Conservation (phyloP, 2,888 invertebrate genomes). For the Hololepta plana region DNA sequence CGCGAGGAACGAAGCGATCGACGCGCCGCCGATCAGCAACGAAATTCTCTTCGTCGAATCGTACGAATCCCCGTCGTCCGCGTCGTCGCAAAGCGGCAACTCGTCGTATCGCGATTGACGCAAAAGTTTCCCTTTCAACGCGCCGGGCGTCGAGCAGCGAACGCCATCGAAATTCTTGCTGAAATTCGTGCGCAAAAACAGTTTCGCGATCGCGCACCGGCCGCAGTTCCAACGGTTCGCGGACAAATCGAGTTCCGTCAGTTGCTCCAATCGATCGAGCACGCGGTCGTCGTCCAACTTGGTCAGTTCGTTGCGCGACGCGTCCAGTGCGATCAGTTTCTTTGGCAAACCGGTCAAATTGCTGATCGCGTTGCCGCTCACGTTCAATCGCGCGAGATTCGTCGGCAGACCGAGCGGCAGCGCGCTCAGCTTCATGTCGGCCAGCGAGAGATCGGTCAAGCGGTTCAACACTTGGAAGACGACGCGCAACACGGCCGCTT, state of each 20-base stretch:
- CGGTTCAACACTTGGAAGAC: conserved; percentile 38
- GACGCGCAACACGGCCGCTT: conserved; percentile 34
- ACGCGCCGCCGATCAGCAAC: conserved; percentile 32
- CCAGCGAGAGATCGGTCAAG: conserved; percentile 37
- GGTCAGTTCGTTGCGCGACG: conserved; percentile 54
- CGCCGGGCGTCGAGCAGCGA: conserved; percentile 38
- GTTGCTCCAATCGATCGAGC: conserved; percentile 36
- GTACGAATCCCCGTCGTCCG: too few relatives aligned
- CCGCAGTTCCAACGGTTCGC: conserved; percentile 53
- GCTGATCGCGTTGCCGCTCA: conserved; percentile 52
- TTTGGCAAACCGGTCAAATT: conserved; percentile 38
- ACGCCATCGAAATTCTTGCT: conserved; percentile 33
- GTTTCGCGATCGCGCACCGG: conserved; percentile 39
- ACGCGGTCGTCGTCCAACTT: conserved; percentile 39
- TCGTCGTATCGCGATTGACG: conserved; percentile 22
- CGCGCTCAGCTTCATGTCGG: conserved; percentile 36
- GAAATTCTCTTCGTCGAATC: too few relatives aligned
- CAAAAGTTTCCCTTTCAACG: conserved; percentile 30
- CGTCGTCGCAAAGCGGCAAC: conserved; percentile 29
- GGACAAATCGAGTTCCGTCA: conserved; percentile 34
- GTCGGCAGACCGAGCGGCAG: conserved; percentile 38
- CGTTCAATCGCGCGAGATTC: conserved; percentile 45
- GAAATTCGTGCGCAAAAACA: conserved; percentile 37
- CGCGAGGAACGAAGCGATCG: conserved; percentile 29
- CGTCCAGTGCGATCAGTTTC: conserved; percentile 44